Percentiles rank a stretch among this genome's conserved stretches.
Conservation (phyloP, 2,888 invertebrate species). For the Thymelicus acteon region DNA sequence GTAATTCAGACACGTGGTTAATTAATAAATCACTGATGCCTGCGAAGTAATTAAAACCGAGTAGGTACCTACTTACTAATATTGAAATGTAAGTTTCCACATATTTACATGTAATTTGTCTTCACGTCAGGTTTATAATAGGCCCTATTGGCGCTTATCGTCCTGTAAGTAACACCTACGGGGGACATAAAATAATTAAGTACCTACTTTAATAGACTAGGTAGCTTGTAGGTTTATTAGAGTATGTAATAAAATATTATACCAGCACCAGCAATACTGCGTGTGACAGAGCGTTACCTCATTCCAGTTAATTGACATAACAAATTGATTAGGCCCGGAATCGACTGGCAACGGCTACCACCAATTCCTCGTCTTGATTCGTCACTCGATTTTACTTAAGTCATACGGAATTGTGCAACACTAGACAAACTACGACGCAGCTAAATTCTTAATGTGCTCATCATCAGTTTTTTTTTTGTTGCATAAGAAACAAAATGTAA, state of each 20-base stretch:
- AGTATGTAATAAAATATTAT: constrained; percentile 21
- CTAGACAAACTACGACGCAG: constrained; percentile 1
- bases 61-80: not conserved
- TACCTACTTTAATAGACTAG: constrained; percentile 16
- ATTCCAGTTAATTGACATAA: constrained; percentile 33
- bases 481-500: constrained; percentile 9
- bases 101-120: constrained; percentile 29
- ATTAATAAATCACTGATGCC: not conserved
- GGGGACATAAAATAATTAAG: constrained; percentile 10
- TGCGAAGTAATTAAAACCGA: not conserved
- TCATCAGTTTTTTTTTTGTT: not conserved
- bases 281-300: constrained; percentile 16
- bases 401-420: constrained; percentile 15
- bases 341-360: constrained; percentile 10
- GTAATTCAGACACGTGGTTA: not conserved
- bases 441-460: not conserved
- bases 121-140: constrained; percentile 13
- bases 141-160: not conserved
- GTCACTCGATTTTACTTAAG: constrained; percentile 29
- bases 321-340: constrained; percentile 23
- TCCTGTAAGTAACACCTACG: constrained; percentile 20
- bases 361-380: constrained; percentile 12
- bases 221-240: too few relatives aligned
- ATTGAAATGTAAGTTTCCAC: not conserved
- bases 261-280: constrained; percentile 20